phyloP scores from a whole-genome alignment of 2,797 vertebrate genomes.

The Hoplostethus atlanticus region DNA sequence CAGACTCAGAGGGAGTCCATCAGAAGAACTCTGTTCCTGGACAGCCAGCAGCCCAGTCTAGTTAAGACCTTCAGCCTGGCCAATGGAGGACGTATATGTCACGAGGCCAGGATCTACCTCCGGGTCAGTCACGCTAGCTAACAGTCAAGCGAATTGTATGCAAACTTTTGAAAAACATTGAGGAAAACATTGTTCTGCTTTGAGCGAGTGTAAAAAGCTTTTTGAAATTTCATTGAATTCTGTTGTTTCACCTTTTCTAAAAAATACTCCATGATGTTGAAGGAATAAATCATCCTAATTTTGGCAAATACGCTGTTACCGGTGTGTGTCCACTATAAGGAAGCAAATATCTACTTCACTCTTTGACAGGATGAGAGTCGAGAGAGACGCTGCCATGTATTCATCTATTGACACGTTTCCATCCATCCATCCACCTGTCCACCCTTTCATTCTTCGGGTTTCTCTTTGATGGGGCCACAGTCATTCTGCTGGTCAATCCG shows the following conservation, averaged over 20 bases:
- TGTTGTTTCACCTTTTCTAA: too few relatives aligned
- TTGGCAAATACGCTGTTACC: conserved; percentile 5
- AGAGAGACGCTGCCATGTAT: background rate
- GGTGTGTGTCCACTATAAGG: too few relatives aligned
- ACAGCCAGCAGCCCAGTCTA: conserved; percentile 83
- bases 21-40: conserved; percentile 88
- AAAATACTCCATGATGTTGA: too few relatives aligned
- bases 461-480: conserved; percentile 17
- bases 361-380: conserved; percentile 45
- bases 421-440: conserved; percentile 32
- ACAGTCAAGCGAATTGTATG: too few relatives aligned
- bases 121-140: conserved; percentile 79
- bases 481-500: conserved; percentile 4
- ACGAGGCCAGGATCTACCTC: conserved; percentile 89
- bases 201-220: too few relatives aligned
- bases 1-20: conserved; percentile 87
- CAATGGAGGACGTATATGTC: conserved; percentile 83
- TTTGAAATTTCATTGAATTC: too few relatives aligned
- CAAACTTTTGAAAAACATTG: too few relatives aligned
- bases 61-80: conserved; percentile 79
- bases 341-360: conserved; percentile 6
- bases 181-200: too few relatives aligned
- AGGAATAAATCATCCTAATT: too few relatives aligned
- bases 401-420: conserved; percentile 2
- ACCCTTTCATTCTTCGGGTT: background rate